Evolutionary conservation across 2,888 invertebrate species (phyloP), one percentile per base, ranked within the genome.

Genomic region (Chloroclystis v-ata): DNA sequence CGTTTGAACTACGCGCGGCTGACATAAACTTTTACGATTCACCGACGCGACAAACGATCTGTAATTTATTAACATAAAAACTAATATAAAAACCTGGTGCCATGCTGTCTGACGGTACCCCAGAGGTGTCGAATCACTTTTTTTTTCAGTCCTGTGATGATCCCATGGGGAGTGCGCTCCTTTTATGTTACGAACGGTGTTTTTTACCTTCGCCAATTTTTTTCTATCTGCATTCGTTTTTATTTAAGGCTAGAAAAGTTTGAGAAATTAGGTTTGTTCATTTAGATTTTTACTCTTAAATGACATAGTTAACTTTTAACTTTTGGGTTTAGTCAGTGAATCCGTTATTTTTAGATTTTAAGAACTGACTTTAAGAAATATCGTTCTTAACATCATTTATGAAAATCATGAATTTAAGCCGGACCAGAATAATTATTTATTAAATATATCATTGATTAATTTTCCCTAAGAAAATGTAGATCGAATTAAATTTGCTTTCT

Each of bases 71-170:
- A 54, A 53, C 48, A 63, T 56, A 74, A 74, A 78, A 78, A 77
- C 68, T 67, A 60, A 54, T 52, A 66, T 63, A 72, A 79, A 80
- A 78, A 69, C 57, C 39, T 60, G 82, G 79, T 78, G 84, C 83
- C 85, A 72, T 66, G 69, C 73, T 75, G 84, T 84, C 85, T 85
- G 72, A 60, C 56, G 35, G 54, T 57, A 51, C 54, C 63, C 64
- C 60, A 65, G 63, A 51, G 59, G 61, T 59, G 60, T 54, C 59
- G 52, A 50, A 69, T 65, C 59, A 64, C 70, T 72, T 74, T 72
- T 77, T 72, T 67, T 59, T 52, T 53, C 47, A 33, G 47, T 72
- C 75, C 64, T 67, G 59, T 63, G 58, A 66, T 67, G 72, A 56
- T 64, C 56, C 63, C 67, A 68, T 68, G 65, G 72, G 72, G 61